These are phyloP conservation scores for Hemithea aestivaria DNA, from an alignment of 2,888 invertebrate species.

Conservation along the genomic window DNA sequence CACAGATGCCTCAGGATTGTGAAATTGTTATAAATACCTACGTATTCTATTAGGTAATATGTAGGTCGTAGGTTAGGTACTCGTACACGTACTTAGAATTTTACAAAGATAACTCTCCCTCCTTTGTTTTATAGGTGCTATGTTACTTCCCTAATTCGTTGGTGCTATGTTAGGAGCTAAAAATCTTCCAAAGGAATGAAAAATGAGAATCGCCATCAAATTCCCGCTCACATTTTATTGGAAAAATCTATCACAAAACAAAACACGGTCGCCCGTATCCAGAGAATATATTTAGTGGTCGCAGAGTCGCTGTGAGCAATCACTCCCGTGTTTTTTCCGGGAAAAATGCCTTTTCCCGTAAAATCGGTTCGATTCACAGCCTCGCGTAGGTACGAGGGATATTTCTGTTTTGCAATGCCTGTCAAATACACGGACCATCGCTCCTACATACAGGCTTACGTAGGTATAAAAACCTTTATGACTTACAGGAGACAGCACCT, in stretches of 20 bases:
- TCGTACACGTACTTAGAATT: too few species aligned
- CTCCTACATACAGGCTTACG: not conserved
- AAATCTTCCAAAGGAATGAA: too few species aligned
- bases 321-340: conserved; percentile 11
- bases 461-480: too few species aligned
- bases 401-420: conserved; percentile 16
- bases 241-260: conserved; percentile 7
- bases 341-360: conserved; percentile 7
- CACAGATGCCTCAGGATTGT: too few species aligned
- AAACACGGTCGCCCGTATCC: conserved; percentile 8
- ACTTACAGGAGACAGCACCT: too few species aligned
- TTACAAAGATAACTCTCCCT: too few species aligned
- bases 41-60: too few species aligned
- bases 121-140: too few species aligned
- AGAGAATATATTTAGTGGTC: conserved; percentile 16
- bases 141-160: too few species aligned
- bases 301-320: conserved; percentile 13
- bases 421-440: conserved; percentile 7
- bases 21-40: too few species aligned
- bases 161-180: too few species aligned
- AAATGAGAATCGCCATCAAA: conserved; percentile 1
- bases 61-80: too few species aligned
- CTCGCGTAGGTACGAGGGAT: conserved; percentile 11
- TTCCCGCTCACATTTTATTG: not conserved
- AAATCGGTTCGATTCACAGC: conserved; percentile 14